Evolutionary conservation across 2,113 vertebrate species (phyloP), one percentile per base, ranked within the genome.

Genomic region (Dryoscopus gambensis): DNA sequence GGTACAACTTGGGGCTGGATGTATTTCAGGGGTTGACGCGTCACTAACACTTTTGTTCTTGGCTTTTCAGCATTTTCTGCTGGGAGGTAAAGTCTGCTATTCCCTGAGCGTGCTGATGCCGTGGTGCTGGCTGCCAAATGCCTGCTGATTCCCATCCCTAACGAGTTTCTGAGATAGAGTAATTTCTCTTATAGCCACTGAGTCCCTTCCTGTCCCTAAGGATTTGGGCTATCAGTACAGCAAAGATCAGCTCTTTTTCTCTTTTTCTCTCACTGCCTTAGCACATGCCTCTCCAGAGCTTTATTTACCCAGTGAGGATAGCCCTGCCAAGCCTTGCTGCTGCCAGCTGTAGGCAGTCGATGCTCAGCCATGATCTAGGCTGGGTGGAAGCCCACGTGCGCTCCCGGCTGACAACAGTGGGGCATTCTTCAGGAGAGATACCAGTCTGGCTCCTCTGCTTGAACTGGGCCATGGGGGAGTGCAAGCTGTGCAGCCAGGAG

Each of bases 391-490:
- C 15, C 39, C 42, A 31, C 31, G 17, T 67, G 62, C 2, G 2
- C 56, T 64, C 69, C 49, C 0, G 0, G 30, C 35, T 5, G 8
- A 27, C 20, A 23, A 28, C 2, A 12, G 10, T 20, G n/a, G 33
- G 50, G n/a, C 24, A 84, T 87, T 18, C 64, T 39, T 65, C 60
- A 74, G 78, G 37, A 78, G 50, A 92, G 14, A 33, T 31, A 33
- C 5, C 19, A 35, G n/a, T 7, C n/a, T 94, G 46, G n/a, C 21
- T 70, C 24, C 59, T 73, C 33, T 13, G 3, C 64, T 53, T 11
- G 3, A 76, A 27, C 22, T 53, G 42, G 42, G 40, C 55, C 40
- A 5, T 7, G 28, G 1, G 4, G 27, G n/a, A 60, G 6, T 15
- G 44, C 33, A 59, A 69, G 56, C 60, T 2, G 1, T 40, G 64